Percentiles rank a stretch among this genome's conserved stretches.
These are phyloP conservation scores for Halcyon malimbica DNA, from an alignment of 2,113 vertebrate species.

Conservation along the genomic window DNA sequence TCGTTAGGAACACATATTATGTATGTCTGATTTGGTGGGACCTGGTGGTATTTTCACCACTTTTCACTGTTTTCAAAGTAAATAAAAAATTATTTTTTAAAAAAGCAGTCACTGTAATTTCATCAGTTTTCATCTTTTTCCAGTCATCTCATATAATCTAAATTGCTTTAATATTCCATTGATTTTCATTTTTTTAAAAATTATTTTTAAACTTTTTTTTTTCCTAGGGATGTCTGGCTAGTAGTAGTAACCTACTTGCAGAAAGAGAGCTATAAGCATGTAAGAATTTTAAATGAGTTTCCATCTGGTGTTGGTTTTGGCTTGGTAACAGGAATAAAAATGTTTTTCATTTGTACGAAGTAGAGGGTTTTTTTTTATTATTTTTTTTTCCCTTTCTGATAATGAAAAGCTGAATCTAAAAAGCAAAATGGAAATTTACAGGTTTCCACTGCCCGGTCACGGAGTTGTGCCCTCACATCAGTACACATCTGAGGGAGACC, in stretches of 20 bases:
- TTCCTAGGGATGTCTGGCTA: background rate
- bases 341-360: background rate
- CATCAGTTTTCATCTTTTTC: background rate
- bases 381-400: background rate
- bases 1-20: background rate
- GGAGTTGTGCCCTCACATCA: background rate
- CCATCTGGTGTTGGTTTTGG: constrained; percentile 41
- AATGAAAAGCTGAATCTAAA: background rate
- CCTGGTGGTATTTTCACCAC: background rate
- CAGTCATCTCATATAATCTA: background rate
- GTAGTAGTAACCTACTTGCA: background rate
- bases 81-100: background rate
- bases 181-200: background rate
- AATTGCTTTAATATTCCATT: background rate
- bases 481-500: background rate
- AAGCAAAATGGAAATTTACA: background rate
- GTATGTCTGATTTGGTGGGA: background rate
- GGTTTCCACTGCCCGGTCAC: background rate
- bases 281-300: constrained; percentile 50
- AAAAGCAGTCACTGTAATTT: background rate
- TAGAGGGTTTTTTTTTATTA: background rate
- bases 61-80: background rate
- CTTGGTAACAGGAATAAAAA: constrained; percentile 33
- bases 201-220: background rate
- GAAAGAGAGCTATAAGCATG: background rate